Base-by-base conservation (phyloP, 2,797 vertebrate genomes). In the Oreonectes daqikongensis region DNA sequence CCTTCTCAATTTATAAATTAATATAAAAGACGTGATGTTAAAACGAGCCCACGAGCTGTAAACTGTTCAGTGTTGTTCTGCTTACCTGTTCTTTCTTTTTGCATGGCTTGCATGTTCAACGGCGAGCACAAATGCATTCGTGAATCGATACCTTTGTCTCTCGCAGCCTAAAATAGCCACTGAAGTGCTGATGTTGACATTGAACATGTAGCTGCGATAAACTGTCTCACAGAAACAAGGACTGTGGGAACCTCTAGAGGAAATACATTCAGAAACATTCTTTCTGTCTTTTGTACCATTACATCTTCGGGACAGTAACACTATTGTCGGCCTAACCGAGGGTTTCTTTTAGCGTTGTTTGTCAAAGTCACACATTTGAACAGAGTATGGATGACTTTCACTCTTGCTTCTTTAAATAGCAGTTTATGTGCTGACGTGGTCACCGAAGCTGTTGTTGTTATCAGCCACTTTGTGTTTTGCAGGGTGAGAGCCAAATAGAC, bases 381-480 rank as follows among this genome's bases (percentile, higher is more conserved):
- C 72, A 82, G 80, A 82, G 85, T 87, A 84, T 89, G 84, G 78
- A 82, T 85, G 79, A 84, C 83, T 75, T 79, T 79, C 38, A 63
- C 85, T 85, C 80, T 75, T 12, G 0, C 5, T 26, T 78, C 89
- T 90, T 90, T 88, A 91, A 91, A 92, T 93, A 92, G 85, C 86
- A 26, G 77, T 79, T 50, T 74, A 78, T 72, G 35, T 81, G 86
- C 86, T 90, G 89, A 91, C 84, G 88, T 86, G 85, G 79, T 8
- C 14, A 28, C 17, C 24, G 20, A 53, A 53, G 89, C 79, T 90
- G 74, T 68, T 68, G 30, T 28, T 48, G 64, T 90, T 90, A 83
- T 83, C 85, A 85, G 79, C 82, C 32, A 20, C 24, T 40, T 40
- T 7, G 5, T 48, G 44, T 52, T 52, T 9, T n/a, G 14, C 48